phyloP scores from a whole-genome alignment of 2,888 invertebrate species.

The Entomobrya multifasciata region DNA sequence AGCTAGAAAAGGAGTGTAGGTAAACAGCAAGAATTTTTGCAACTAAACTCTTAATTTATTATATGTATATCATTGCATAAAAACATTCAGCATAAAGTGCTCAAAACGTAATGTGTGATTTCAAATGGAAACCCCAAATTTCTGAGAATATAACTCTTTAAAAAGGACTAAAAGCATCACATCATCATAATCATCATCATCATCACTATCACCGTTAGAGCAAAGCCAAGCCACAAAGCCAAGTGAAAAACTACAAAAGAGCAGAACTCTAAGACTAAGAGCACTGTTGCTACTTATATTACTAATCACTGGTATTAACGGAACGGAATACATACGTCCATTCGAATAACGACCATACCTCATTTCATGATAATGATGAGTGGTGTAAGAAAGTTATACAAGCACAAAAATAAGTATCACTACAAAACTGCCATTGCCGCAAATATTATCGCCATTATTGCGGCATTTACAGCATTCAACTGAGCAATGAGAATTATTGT shows the following conservation, averaged over 20 bases:
- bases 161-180: constrained; percentile 4
- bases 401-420: background rate
- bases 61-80: background rate
- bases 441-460: constrained; percentile 43
- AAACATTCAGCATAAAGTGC: background rate
- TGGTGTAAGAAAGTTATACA: background rate
- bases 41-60: no score
- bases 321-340: background rate
- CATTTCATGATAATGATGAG: no score
- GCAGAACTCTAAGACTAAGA: background rate
- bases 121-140: constrained; percentile 62
- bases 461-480: constrained; percentile 17
- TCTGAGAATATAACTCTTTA: constrained; percentile 25
- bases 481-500: constrained; percentile 25
- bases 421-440: constrained; percentile 13
- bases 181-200: background rate
- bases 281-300: constrained; percentile 18
- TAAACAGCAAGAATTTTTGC: no score
- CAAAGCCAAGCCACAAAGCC: constrained; percentile 32
- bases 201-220: background rate
- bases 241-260: constrained; percentile 15
- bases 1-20: no score
- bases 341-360: no score
- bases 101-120: constrained; percentile 59
- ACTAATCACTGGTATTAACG: constrained; percentile 58